These are phyloP conservation scores for Corapipo altera DNA, from an alignment of 2,113 vertebrate genomes.

Conservation along the genomic window DNA sequence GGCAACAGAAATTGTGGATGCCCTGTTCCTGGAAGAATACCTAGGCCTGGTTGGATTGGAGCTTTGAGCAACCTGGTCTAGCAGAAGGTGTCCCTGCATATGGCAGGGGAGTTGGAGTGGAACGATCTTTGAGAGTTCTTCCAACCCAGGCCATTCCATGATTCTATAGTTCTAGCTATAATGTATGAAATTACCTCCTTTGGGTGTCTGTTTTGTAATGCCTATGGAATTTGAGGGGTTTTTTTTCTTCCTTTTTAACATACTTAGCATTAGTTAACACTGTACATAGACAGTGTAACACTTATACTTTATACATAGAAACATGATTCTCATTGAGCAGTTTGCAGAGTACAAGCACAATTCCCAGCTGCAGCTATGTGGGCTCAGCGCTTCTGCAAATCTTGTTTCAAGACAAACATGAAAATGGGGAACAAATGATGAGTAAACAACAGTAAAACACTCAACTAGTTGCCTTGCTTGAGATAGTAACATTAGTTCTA, in stretches of 20 bases:
- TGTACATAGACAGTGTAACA: not conserved
- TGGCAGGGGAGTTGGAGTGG: not conserved
- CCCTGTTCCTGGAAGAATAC: not conserved
- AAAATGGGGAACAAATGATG: not conserved
- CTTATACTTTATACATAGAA: not conserved
- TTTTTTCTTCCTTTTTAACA: not conserved
- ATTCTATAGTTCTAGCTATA: not conserved
- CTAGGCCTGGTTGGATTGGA: accelerated
- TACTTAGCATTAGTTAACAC: not conserved
- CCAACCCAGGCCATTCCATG: not conserved
- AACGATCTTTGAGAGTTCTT: not conserved
- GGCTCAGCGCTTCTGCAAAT: constrained; percentile 20
- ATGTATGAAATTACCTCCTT: not conserved
- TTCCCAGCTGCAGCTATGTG: constrained; percentile 18
- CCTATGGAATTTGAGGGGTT: not conserved
- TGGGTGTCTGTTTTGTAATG: not conserved
- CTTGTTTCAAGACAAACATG: not conserved
- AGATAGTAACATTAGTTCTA: not conserved
- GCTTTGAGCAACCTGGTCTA: not conserved
- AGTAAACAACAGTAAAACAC: not conserved
- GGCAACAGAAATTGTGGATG: not conserved
- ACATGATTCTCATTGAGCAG: not conserved
- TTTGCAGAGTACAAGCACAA: not conserved
- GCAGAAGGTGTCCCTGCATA: not conserved
- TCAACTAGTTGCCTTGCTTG: not conserved